Base-by-base conservation (phyloP, 2,888 invertebrate species). In the Bursaphelenchus okinawaensis region DNA sequence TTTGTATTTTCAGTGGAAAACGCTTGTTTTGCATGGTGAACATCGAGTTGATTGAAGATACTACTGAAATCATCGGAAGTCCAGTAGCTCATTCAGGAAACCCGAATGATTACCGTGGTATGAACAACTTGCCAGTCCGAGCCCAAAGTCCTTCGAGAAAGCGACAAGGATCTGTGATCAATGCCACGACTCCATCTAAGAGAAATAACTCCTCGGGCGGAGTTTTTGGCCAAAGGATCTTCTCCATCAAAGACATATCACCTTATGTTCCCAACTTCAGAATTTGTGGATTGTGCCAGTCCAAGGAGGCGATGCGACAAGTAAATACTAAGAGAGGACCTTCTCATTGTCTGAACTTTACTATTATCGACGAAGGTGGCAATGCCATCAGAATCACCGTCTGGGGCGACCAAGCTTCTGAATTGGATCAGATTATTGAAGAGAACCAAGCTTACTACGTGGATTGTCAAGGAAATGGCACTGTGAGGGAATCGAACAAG, bases 401-500 rank as follows among this genome's bases (percentile, higher is more conserved):
- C 0, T 80, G 79, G 66, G 77, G 75, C 23, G 80, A 77, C 16
- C 31, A 62, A 1, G 78, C 78, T 12, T 75, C 75, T 23, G 70
- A 70, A 28, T 55, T 71, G 22, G 51, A 62, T 52, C 29, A 40
- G 2, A 57, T 71, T 3, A 52, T 80, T 31, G 65, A 69, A 16
- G 67, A 73, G 54, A 73, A 74, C 62, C 23, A 90, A 89, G 86
- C 94, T 0, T 98, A 93, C 83, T 92, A 88, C 83, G 88, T 98
- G 68, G 90, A 90, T 55, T 89, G 89, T 68, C 40, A n/a, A 19
- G 65, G 58, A 3, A 54, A 50, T 8, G 91, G 90, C 70, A 86
- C 87, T 55, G 84, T 96, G n/a, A 95, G 95, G 83, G 88, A 91
- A 1, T 95, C 96, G 0, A 95, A 98, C 84, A 94, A 93, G 82